Conservation (phyloP, 2,888 invertebrate species). For the Trachelus stipa region DNA sequence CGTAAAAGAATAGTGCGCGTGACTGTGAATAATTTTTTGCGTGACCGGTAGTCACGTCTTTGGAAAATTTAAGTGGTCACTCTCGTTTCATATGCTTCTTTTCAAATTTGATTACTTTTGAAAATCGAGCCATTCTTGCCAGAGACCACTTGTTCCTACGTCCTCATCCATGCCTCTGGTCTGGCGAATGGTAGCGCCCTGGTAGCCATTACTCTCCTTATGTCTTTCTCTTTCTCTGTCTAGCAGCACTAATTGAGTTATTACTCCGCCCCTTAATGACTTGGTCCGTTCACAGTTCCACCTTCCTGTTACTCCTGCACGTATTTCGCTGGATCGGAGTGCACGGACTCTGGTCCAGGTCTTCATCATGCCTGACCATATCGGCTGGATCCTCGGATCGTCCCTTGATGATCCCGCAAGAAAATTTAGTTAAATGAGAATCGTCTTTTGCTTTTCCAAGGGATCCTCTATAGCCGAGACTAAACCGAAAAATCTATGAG, state of each 20-base stretch:
- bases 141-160: not conserved
- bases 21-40: not conserved
- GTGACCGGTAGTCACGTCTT: not conserved
- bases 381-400: too few species aligned
- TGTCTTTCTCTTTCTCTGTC: slow-evolving; percentile 3
- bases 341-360: too few species aligned
- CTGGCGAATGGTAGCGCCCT: slow-evolving; percentile 21
- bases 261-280: slow-evolving; percentile 44
- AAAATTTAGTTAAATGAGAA: too few species aligned
- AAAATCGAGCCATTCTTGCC: not conserved
- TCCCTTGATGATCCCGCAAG: too few species aligned
- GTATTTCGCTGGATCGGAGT: too few species aligned
- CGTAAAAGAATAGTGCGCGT: not conserved
- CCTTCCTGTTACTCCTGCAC: not conserved
- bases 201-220: slow-evolving; percentile 1
- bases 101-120: not conserved
- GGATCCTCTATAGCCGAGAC: too few species aligned
- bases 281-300: slow-evolving; percentile 26
- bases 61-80: not conserved
- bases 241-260: slow-evolving; percentile 42
- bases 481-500: slow-evolving; percentile 30
- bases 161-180: too few species aligned
- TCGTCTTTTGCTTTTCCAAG: not conserved
- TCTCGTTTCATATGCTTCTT: too few species aligned
- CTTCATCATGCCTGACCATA: too few species aligned